Base-by-base conservation (phyloP, 1,140 invertebrate genomes). In the Zaprionus taronus region DNA sequence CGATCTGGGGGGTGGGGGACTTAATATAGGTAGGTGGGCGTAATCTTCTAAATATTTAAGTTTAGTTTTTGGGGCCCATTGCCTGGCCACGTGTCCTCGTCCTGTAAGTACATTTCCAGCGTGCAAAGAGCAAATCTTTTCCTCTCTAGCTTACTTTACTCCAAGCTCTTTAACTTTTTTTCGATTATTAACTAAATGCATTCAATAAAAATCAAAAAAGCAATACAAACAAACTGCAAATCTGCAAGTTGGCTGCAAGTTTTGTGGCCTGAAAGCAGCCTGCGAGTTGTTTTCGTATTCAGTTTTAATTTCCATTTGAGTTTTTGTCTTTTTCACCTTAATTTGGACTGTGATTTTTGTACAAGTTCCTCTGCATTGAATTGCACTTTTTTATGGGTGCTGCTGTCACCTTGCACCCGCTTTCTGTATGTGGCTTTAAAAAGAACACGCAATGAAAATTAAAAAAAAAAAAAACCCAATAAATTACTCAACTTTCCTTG, bases 331-430 rank as follows among this genome's bases (percentile, higher is more conserved):
- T 49, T 26, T 58, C 22, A 24, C 20, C 12, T 15, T 44, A 44
- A 53, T 63, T 70, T 64, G n/a, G 66, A 51, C 41, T 58, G 53
- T 28, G 36, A 24, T 60, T 71, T 62, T 70, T 57, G 38, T 63
- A 57, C n/a, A 12, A 57, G 47, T 61, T 72, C 74, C 57, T 26
- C 58, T 47, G 62, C 67, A 75, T 72, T 69, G 72, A 64, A 15
- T 47, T 75, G 68, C 69, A 74, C 71, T 80, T 5, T 62, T 70
- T 67, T 72, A 53, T 62, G 80, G 62, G 79, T 72, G 63, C 65
- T 74, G 85, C 64, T 62, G 69, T 41, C 71, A 86, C 83, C 79
- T 77, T 85, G 83, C 83, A 87, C 83, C 68, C 83, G 83, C 83
- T 86, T 86, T 67, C 61, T 86, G 83, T 87, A 82, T 87, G 83